These are phyloP conservation scores for Lagopus muta DNA, from an alignment of 2,113 vertebrate species.

Conservation along the genomic window DNA sequence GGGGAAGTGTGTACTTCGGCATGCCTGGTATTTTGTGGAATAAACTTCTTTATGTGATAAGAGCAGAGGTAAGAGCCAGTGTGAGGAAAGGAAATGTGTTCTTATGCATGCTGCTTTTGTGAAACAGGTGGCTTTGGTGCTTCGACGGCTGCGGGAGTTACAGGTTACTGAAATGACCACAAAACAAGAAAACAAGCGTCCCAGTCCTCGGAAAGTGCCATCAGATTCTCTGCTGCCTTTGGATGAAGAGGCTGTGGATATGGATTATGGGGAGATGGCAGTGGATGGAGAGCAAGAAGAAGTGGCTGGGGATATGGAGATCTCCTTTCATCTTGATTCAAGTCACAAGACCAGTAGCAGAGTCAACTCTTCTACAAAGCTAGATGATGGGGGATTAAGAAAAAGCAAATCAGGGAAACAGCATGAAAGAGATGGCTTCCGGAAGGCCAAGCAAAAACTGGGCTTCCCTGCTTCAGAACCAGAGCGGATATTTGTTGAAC, in stretches of 20 bases:
- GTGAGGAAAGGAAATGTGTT: not conserved
- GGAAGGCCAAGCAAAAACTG: constrained; percentile 91
- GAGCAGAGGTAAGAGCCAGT: not conserved
- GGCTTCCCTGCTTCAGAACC: constrained; percentile 89
- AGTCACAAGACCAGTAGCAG: constrained; percentile 85
- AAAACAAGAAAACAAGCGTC: constrained; percentile 89
- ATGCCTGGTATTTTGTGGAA: not conserved
- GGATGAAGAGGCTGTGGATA: constrained; percentile 95
- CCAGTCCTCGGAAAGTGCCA: constrained; percentile 87
- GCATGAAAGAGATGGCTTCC: constrained; percentile 84
- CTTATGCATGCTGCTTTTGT: constrained; percentile 14
- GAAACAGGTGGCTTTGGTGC: constrained; percentile 92
- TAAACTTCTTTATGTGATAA: not conserved
- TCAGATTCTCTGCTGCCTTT: constrained; percentile 88
- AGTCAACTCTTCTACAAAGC: constrained; percentile 83
- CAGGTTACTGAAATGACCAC: constrained; percentile 89
- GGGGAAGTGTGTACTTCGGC: not conserved
- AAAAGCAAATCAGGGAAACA: constrained; percentile 80
- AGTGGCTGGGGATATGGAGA: constrained; percentile 82
- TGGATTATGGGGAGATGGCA: constrained; percentile 87
- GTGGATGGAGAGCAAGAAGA: constrained; percentile 81
- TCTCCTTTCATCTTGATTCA: constrained; percentile 87
- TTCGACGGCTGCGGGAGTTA: constrained; percentile 91
- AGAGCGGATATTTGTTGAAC: constrained; percentile 90
- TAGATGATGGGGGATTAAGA: constrained; percentile 74